Conservation (phyloP, 2,888 invertebrate genomes). For the Choristoneura rosaceana region DNA sequence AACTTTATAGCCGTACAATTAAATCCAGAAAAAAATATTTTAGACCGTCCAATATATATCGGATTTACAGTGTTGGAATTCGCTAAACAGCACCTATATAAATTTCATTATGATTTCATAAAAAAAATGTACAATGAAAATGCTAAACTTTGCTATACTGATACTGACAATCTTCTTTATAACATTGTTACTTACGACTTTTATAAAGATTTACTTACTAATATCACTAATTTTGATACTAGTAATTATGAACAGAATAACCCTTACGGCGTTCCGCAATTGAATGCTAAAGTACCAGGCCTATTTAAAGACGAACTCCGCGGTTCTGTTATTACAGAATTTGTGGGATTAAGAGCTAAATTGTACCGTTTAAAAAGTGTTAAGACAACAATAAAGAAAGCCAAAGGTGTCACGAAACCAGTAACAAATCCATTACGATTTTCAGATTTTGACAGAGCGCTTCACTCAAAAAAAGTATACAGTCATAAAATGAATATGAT, state of each 20-base stretch:
- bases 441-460: background rate
- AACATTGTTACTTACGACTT: slow-evolving; percentile 30
- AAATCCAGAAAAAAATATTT: background rate
- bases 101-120: slow-evolving; percentile 36
- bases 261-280: slow-evolving; percentile 17
- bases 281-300: slow-evolving; percentile 33
- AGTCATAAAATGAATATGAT: slow-evolving; percentile 39
- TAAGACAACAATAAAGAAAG: slow-evolving; percentile 5
- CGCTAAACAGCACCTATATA: slow-evolving; percentile 30
- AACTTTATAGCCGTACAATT: slow-evolving; percentile 24
- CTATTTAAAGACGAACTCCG: slow-evolving; percentile 39
- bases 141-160: slow-evolving; percentile 36
- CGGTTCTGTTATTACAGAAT: slow-evolving; percentile 27
- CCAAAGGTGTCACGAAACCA: slow-evolving; percentile 7
- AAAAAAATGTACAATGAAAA: slow-evolving; percentile 24
- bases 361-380: slow-evolving; percentile 17
- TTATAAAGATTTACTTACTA: background rate
- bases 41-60: slow-evolving; percentile 13
- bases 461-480: background rate
- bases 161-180: slow-evolving; percentile 42
- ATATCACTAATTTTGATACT: background rate
- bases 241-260: slow-evolving; percentile 12
- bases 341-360: slow-evolving; percentile 34
- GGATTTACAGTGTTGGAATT: slow-evolving; percentile 35
- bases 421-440: slow-evolving; percentile 3